Evolutionary conservation across 2,888 invertebrate species (phyloP).

Genomic region (Choreutis nemorana): DNA sequence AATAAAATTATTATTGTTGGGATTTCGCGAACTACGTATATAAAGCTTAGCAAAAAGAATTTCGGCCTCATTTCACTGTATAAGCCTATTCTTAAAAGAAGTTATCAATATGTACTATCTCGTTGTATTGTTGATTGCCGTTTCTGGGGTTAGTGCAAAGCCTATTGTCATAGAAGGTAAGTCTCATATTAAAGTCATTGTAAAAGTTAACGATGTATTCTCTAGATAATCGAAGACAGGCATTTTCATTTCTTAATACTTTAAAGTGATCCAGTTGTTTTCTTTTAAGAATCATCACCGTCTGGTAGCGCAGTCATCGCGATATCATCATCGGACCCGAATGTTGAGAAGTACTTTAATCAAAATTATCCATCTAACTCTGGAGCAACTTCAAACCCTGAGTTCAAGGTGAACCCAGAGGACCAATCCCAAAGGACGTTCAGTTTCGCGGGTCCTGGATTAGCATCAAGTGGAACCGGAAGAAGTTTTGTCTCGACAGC

Average conservation of each 20-base stretch:
- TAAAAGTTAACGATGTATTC: too few relatives aligned
- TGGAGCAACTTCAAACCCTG: slow-evolving; percentile 12
- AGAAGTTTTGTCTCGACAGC: slow-evolving; percentile 26
- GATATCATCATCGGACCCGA: slow-evolving; percentile 34
- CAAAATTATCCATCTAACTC: slow-evolving; percentile 10
- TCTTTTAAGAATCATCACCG: slow-evolving; percentile 30
- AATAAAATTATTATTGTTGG: slow-evolving; percentile 4
- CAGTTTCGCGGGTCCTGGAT: slow-evolving; percentile 23
- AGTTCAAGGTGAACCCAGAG: slow-evolving; percentile 8
- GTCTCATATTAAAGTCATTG: slow-evolving; percentile 11
- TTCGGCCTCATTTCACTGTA: slow-evolving; percentile 9
- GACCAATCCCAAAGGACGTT: slow-evolving; percentile 19
- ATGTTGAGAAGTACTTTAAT: slow-evolving; percentile 25
- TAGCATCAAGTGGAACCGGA: slow-evolving; percentile 22
- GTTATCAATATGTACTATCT: slow-evolving; percentile 10
- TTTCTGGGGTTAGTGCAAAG: slow-evolving; percentile 14
- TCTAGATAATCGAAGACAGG: too few relatives aligned
- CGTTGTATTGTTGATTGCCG: slow-evolving; percentile 10
- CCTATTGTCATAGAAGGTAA: slow-evolving; percentile 35
- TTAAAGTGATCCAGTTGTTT: too few relatives aligned
- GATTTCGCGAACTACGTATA: too few relatives aligned
- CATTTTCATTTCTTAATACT: too few relatives aligned
- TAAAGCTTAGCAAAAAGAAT: slow-evolving; percentile 13
- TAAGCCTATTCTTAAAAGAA: slow-evolving; percentile 11
- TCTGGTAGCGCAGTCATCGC: slow-evolving; percentile 32